phyloP scores from a whole-genome alignment of 1,140 invertebrate genomes.

The Zaprionus kolodkinae region DNA sequence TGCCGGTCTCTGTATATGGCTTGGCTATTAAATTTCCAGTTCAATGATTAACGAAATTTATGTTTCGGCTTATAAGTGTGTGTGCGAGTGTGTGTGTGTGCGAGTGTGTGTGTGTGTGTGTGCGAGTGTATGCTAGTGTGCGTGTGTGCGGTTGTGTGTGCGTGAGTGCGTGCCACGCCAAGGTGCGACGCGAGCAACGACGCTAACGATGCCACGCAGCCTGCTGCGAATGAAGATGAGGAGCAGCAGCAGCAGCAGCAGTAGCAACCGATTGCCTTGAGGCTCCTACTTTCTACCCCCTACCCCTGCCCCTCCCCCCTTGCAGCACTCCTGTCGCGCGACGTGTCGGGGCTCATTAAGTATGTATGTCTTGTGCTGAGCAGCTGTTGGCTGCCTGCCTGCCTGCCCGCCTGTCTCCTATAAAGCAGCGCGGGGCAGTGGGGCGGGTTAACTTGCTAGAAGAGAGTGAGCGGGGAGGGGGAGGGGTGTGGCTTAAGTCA shows the following conservation, averaged over 20 bases:
- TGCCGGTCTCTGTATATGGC: constrained; percentile 59
- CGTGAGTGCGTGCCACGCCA: constrained; percentile 66
- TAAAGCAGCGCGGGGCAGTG: not conserved
- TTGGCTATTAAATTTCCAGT: constrained; percentile 81
- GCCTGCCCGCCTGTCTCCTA: not conserved
- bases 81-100: constrained; percentile 3
- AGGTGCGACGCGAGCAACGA: constrained; percentile 51
- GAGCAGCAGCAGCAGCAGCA: constrained; percentile 21
- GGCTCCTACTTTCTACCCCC: not conserved
- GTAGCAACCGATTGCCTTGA: not conserved
- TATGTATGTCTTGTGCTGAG: constrained; percentile 78
- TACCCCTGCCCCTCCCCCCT: not conserved
- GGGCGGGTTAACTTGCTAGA: not conserved
- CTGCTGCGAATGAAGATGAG: constrained; percentile 25
- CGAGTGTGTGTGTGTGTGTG: constrained; percentile 12
- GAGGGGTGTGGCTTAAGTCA: not conserved
- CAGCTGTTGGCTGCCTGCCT: constrained; percentile 53
- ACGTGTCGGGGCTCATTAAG: constrained; percentile 77
- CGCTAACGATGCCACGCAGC: constrained; percentile 43
- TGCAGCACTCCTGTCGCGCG: constrained; percentile 26
- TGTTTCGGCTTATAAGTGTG: constrained; percentile 72
- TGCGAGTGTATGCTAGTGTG: constrained; percentile 27
- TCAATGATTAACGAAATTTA: constrained; percentile 83
- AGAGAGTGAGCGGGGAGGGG: not conserved
- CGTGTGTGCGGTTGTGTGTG: constrained; percentile 14